phyloP scores from a whole-genome alignment of 2,113 vertebrate species.

The Cranoglanis bouderius region DNA sequence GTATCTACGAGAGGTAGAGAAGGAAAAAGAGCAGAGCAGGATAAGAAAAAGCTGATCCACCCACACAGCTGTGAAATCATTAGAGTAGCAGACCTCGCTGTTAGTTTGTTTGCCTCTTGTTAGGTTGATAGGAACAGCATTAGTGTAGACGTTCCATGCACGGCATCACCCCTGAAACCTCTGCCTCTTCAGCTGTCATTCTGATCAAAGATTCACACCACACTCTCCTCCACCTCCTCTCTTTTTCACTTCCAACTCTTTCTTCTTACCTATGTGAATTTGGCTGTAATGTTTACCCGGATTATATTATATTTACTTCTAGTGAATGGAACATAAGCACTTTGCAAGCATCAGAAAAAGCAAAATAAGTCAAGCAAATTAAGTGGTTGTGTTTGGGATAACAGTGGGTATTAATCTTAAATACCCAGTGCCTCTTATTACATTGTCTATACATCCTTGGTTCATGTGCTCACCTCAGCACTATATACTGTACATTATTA shows the following conservation, averaged over 20 bases:
- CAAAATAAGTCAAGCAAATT: constrained; percentile 3
- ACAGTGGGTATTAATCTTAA: constrained; percentile 60
- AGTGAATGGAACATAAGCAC: constrained; percentile 49
- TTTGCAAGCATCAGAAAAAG: constrained; percentile 56
- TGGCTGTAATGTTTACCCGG: constrained; percentile 6
- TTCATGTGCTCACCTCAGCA: constrained; percentile 54
- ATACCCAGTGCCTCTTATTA: constrained; percentile 36
- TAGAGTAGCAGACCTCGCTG: constrained; percentile 11
- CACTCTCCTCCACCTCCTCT: constrained; percentile 28
- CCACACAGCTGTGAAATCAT: constrained; percentile 38
- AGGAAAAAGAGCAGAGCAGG: constrained; percentile 12
- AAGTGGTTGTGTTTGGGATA: constrained; percentile 9
- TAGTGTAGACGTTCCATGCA: constrained; percentile 29
- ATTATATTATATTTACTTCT: constrained; percentile 56
- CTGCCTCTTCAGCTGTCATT: constrained; percentile 50
- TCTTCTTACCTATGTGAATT: constrained; percentile 59
- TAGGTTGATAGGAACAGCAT: constrained; percentile 54
- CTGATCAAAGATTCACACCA: constrained; percentile 61
- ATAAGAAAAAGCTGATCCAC: constrained; percentile 27
- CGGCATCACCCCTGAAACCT: constrained; percentile 54
- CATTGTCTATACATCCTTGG: constrained; percentile 29
- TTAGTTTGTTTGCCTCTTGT: constrained; percentile 33
- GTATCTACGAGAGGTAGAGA: neutral
- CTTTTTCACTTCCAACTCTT: constrained; percentile 44
- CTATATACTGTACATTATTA: constrained; percentile 54